These are phyloP conservation scores for Poeciliopsis paucimaculata DNA, from an alignment of 2,797 vertebrate genomes.

Conservation along the genomic window DNA sequence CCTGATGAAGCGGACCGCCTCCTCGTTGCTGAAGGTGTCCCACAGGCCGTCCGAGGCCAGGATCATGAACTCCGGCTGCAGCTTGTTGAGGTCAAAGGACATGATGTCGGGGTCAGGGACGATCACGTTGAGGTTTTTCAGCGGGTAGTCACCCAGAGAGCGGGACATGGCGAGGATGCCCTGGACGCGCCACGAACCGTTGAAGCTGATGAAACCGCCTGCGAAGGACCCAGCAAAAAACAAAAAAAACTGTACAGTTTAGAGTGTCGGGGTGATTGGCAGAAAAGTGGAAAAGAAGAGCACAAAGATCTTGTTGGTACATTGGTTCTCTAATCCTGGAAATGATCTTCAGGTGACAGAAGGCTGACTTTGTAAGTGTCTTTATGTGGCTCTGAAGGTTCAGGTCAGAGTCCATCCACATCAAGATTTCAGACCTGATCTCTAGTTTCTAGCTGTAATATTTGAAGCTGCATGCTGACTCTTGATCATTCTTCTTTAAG, in stretches of 20 bases:
- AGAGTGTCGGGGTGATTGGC: not conserved
- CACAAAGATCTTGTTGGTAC: not conserved
- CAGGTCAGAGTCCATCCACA: no score
- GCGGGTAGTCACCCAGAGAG: constrained; percentile 94
- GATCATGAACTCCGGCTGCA: constrained; percentile 99
- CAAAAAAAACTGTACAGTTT: not conserved
- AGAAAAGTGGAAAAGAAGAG: constrained; percentile 5
- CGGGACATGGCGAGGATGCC: constrained; percentile 98
- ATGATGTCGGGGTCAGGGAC: constrained; percentile 94
- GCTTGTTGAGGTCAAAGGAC: constrained; percentile 96
- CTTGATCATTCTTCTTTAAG: no score
- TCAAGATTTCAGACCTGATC: no score
- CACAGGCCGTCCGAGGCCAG: constrained; percentile 96
- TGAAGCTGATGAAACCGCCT: constrained; percentile 99
- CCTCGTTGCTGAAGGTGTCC: constrained; percentile 99
- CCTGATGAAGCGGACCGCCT: constrained; percentile 96
- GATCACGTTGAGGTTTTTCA: constrained; percentile 96
- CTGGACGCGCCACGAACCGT: constrained; percentile 98
- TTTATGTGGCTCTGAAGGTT: no score
- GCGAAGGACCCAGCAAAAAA: constrained; percentile 19
- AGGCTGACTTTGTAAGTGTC: no score
- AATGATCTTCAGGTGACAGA: no score
- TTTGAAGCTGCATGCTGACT: no score
- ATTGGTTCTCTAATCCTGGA: no score
- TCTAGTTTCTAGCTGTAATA: no score